Evolutionary conservation across 2,113 vertebrate species (phyloP).

Genomic region (Aphyosemion australe): DNA sequence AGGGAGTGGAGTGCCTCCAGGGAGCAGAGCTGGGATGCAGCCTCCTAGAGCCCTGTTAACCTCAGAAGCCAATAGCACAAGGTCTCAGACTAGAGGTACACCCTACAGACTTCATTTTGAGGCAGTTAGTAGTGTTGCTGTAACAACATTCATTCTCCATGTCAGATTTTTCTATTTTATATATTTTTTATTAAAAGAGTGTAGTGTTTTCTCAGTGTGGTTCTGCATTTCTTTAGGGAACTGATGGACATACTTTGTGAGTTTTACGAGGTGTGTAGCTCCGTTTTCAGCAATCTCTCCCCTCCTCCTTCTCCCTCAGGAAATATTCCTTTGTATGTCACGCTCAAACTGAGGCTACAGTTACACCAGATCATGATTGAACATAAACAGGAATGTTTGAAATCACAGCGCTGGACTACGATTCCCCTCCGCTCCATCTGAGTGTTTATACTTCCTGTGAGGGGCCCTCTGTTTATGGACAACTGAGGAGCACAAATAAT

Average conservation of each 20-base stretch:
- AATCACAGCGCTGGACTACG: conserved; percentile 85
- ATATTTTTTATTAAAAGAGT: neutral
- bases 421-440: conserved; percentile 87
- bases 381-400: conserved; percentile 94
- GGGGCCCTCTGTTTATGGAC: conserved; percentile 95
- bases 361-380: conserved; percentile 87
- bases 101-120: conserved; percentile 3
- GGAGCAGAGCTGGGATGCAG: conserved; percentile 49
- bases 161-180: no score
- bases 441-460: conserved; percentile 95
- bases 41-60: conserved; percentile 67
- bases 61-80: conserved; percentile 25
- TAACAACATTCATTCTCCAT: no score
- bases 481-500: conserved; percentile 97
- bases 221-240: neutral
- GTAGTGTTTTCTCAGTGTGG: neutral
- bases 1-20: conserved; percentile 60
- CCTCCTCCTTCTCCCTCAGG: conserved; percentile 8
- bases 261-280: conserved; percentile 13
- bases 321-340: conserved; percentile 55
- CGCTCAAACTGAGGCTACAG: conserved; percentile 45
- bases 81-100: no score
- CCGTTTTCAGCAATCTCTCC: conserved; percentile 30
- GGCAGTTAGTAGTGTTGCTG: neutral
- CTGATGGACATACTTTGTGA: conserved; percentile 3